Conservation (phyloP, 1,140 invertebrate species). For the Drosophila athabasca region DNA sequence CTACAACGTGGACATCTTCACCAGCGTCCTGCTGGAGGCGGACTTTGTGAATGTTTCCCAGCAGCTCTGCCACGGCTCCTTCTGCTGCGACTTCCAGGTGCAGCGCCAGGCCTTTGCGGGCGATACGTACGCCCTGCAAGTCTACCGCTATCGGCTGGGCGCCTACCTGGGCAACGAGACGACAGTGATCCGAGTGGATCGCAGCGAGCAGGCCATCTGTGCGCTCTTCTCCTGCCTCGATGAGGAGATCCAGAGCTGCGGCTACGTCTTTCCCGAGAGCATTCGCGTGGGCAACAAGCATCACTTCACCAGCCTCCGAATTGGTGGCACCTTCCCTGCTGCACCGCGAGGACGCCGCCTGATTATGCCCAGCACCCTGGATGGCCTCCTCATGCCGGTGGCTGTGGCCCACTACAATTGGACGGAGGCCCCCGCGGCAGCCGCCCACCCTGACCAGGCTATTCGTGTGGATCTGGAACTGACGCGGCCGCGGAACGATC, state of each 20-base stretch:
- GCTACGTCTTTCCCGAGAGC: conserved; percentile 52
- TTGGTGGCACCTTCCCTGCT: conserved; percentile 53
- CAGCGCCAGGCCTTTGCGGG: conserved; percentile 11
- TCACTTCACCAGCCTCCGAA: conserved; percentile 53
- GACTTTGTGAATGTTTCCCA: conserved; percentile 28
- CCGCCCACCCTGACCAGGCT: background rate
- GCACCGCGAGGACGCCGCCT: conserved; percentile 57
- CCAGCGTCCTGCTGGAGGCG: conserved; percentile 30
- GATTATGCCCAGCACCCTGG: conserved; percentile 76
- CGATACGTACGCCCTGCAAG: background rate
- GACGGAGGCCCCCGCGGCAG: conserved; percentile 37
- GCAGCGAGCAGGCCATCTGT: conserved; percentile 81
- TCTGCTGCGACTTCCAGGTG: conserved; percentile 55
- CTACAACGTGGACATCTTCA: conserved; percentile 69
- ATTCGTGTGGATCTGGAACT: conserved; percentile 32
- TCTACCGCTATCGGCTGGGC: conserved; percentile 81
- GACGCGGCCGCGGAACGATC: conserved; percentile 49
- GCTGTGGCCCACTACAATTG: conserved; percentile 49
- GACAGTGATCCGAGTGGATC: conserved; percentile 62
- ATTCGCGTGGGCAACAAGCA: conserved; percentile 39
- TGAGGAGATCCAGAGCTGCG: conserved; percentile 66
- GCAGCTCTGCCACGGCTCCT: conserved; percentile 47
- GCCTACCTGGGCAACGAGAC: conserved; percentile 78
- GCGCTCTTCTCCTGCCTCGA: conserved; percentile 82
- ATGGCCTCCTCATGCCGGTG: conserved; percentile 63